These are phyloP conservation scores for Rhineura floridana DNA, from an alignment of 2,113 vertebrate species.

Conservation along the genomic window DNA sequence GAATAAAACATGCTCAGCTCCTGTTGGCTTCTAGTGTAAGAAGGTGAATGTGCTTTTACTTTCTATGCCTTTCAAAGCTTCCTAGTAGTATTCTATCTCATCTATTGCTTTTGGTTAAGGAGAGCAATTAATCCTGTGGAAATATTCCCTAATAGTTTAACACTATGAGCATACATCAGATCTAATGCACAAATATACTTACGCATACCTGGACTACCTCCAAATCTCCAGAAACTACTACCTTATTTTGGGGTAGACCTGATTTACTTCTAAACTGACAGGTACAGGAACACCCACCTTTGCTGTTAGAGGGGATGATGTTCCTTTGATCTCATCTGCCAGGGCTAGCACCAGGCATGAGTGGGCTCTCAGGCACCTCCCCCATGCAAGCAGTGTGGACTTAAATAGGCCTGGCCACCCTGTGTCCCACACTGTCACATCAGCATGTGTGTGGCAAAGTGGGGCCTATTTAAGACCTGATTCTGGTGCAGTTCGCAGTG, in stretches of 20 bases:
- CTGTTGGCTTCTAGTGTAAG: background rate
- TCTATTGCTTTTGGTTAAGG: background rate
- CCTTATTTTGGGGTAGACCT: background rate
- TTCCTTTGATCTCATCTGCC: too few species aligned
- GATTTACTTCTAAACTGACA: background rate
- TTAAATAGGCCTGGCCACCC: background rate
- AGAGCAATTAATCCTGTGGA: background rate
- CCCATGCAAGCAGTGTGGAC: too few species aligned
- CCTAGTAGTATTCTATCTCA: background rate
- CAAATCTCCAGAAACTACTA: background rate
- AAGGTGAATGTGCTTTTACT: background rate
- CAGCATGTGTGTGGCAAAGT: too few species aligned
- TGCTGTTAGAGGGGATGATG: background rate
- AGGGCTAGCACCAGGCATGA: too few species aligned
- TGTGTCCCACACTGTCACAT: too few species aligned
- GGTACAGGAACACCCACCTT: background rate
- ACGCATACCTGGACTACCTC: background rate
- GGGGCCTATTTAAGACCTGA: too few species aligned
- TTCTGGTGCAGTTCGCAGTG: too few species aligned
- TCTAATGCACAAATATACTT: background rate
- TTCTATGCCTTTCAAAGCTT: background rate
- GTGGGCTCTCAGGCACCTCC: too few species aligned
- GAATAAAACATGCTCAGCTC: background rate
- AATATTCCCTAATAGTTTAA: background rate
- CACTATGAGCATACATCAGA: background rate